Percentiles rank a stretch among this genome's conserved stretches.
Evolutionary conservation across 2,888 invertebrate genomes (phyloP).

Genomic region (Sclerodermus sp.): DNA sequence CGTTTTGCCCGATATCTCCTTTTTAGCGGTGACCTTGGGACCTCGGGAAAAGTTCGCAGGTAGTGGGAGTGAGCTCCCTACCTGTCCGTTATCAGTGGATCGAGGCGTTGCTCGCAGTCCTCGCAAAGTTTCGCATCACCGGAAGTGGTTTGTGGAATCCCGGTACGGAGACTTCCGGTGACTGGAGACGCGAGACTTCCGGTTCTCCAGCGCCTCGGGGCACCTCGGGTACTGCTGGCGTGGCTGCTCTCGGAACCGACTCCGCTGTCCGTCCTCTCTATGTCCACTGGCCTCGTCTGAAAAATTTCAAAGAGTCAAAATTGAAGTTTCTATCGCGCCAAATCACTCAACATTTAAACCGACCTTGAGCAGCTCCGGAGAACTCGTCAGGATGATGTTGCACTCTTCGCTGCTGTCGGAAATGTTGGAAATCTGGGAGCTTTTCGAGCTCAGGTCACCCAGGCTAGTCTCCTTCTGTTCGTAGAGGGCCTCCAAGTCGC

Average conservation of each 20-base stretch:
- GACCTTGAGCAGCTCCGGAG: slow-evolving; percentile 51
- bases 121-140: slow-evolving; percentile 70
- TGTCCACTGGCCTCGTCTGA: slow-evolving; percentile 66
- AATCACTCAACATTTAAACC: slow-evolving; percentile 4
- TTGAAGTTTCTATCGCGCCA: not conserved
- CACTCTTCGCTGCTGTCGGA: slow-evolving; percentile 86
- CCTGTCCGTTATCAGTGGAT: slow-evolving; percentile 72
- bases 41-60: too few species aligned
- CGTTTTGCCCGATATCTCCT: too few species aligned
- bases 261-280: slow-evolving; percentile 90
- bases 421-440: slow-evolving; percentile 77
- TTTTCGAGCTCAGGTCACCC: slow-evolving; percentile 67
- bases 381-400: slow-evolving; percentile 63
- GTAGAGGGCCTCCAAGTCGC: slow-evolving; percentile 58
- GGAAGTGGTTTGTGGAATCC: slow-evolving; percentile 61
- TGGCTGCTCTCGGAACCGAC: slow-evolving; percentile 91
- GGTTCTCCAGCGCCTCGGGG: slow-evolving; percentile 47
- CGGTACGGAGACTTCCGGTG: slow-evolving; percentile 55
- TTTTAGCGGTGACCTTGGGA: too few species aligned
- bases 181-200: slow-evolving; percentile 55
- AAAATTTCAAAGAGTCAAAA: slow-evolving; percentile 3
- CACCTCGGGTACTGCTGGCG: slow-evolving; percentile 71
- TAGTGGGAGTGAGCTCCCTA: too few species aligned
- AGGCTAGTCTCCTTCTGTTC: slow-evolving; percentile 58
- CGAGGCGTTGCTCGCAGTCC: slow-evolving; percentile 83